A percentile compares a stretch with the other conserved stretches of the same genome.
phyloP scores from a whole-genome alignment of 2,888 invertebrate genomes.

The Cryptocheilus praepositus region DNA sequence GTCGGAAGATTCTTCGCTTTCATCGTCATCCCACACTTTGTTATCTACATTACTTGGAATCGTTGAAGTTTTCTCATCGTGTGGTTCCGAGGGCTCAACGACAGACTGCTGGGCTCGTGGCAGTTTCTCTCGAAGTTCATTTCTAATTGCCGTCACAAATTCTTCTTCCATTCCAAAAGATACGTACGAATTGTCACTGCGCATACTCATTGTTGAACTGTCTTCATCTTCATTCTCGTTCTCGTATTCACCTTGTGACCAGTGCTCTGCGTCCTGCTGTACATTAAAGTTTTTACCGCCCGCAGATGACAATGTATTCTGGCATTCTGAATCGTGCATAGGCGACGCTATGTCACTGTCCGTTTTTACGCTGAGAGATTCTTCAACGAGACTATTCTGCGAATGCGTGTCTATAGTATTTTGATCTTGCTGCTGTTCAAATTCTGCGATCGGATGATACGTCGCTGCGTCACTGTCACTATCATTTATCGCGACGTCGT shows the following conservation, averaged over 20 bases:
- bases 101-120: slow-evolving; percentile 80
- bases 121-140: slow-evolving; percentile 83
- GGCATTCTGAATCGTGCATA: slow-evolving; percentile 1
- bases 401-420: too few species aligned
- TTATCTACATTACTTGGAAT: slow-evolving; percentile 58
- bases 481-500: too few species aligned
- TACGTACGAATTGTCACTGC: slow-evolving; percentile 77
- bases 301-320: background rate
- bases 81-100: slow-evolving; percentile 65
- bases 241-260: slow-evolving; percentile 19
- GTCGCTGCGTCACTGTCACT: too few species aligned
- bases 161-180: slow-evolving; percentile 82
- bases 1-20: slow-evolving; percentile 66
- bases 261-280: slow-evolving; percentile 14
- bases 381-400: too few species aligned
- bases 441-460: too few species aligned
- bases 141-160: slow-evolving; percentile 82
- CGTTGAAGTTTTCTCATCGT: slow-evolving; percentile 62
- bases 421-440: too few species aligned
- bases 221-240: slow-evolving; percentile 68
- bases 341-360: slow-evolving; percentile 1
- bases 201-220: slow-evolving; percentile 76
- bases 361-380: background rate
- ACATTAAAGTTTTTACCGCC: slow-evolving; percentile 7
- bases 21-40: slow-evolving; percentile 70